Evolutionary conservation across 2,797 vertebrate genomes (phyloP).

Genomic region (Eulemur rubriventer): DNA sequence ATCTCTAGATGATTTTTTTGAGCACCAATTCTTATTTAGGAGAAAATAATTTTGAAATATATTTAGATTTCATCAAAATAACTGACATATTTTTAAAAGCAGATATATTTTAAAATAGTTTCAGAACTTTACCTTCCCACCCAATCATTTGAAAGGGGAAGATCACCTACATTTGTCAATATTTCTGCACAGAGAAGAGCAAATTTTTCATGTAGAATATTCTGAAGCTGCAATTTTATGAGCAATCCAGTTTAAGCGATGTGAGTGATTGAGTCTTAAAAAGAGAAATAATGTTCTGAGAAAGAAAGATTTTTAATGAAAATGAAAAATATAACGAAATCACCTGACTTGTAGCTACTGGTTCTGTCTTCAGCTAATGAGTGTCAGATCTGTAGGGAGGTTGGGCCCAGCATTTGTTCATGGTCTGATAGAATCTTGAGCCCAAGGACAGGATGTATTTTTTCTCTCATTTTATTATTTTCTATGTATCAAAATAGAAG

Average conservation of each 20-base stretch:
- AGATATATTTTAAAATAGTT: background rate
- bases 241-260: background rate
- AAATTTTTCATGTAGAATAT: background rate
- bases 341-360: background rate
- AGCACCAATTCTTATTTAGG: background rate
- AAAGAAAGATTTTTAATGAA: background rate
- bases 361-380: fast-evolving
- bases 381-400: fast-evolving
- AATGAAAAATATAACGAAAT: background rate
- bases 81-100: background rate
- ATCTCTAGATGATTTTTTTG: background rate
- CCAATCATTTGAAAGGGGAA: background rate
- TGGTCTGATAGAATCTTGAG: background rate
- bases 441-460: too few species aligned
- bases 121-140: background rate
- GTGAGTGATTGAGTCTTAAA: background rate
- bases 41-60: background rate
- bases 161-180: background rate
- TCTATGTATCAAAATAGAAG: background rate
- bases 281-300: background rate
- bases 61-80: background rate
- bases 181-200: background rate
- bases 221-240: background rate
- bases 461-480: background rate
- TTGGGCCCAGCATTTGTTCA: background rate